Evolutionary conservation across 2,888 invertebrate species (phyloP), one percentile per base, ranked within the genome.

Genomic region (Andrena praecox): DNA sequence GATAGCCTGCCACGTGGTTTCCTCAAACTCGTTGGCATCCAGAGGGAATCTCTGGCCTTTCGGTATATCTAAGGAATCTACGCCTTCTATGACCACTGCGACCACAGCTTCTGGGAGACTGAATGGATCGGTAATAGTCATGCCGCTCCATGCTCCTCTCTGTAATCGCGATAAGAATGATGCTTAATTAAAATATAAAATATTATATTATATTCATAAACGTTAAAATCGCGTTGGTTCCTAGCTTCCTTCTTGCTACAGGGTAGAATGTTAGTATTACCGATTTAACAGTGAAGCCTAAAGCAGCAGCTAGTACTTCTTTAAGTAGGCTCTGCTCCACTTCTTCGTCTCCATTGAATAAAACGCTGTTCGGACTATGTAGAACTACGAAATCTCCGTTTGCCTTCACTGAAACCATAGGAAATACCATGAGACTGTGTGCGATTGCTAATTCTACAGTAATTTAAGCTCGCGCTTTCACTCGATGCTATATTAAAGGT

Each of bases 281-380:
- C 94, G 96, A 96, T 92, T 96, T 96, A n/a, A 96, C 96, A 12
- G 97, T 96, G 85, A 96, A 95, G 66, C 97, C 97, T 83, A 97
- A 94, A 69, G 96, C 94, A 76, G 96, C 96, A n/a, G 96, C 96
- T 85, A 96, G 95, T 6, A 97, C 95, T 93, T 97, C 97, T 90
- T 95, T 96, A 2, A 97, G 93, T 3, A 96, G 93, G 89, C 96
- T 96, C 90, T 96, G 96, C 76, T 95, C 95, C 12, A 96, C 92
- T 84, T 95, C 94, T 84, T 95, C 96, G 83, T 95, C 95, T 74
- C 97, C 97, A 89, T 95, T 95, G 93, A 97, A 97, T 82, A 94
- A 94, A 60, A 97, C 94, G 87, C 97, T 96, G 72, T 95, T 94
- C 24, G 97, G 97, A 89, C 95, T 95, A 91, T 96, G 96, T 75